Conservation (phyloP, 2,113 vertebrate genomes). For the Psilopsiagon aurifrons region DNA sequence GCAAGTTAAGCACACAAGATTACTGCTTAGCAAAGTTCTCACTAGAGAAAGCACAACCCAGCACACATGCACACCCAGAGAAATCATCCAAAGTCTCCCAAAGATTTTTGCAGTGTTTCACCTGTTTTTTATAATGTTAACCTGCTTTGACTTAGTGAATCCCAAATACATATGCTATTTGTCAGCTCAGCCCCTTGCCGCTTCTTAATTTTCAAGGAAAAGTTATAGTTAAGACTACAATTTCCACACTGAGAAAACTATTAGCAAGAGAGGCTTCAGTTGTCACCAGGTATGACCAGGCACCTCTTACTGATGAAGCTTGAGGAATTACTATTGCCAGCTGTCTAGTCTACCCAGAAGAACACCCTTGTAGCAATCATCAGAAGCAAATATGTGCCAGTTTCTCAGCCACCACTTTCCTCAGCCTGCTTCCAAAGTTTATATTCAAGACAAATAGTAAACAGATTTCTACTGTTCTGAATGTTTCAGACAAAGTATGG, state of each 20-base stretch:
- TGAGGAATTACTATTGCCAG: not conserved
- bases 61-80: not conserved
- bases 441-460: not conserved
- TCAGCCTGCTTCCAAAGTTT: not conserved
- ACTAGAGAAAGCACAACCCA: not conserved
- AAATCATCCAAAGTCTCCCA: not conserved
- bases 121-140: not conserved
- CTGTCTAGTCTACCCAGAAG: not conserved
- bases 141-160: not conserved
- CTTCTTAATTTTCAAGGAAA: not conserved
- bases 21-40: not conserved
- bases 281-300: fast-evolving
- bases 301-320: not conserved
- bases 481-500: not conserved
- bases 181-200: not conserved
- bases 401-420: not conserved
- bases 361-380: not conserved
- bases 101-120: not conserved
- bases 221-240: not conserved
- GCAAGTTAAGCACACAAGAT: not conserved
- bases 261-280: not conserved
- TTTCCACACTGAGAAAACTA: not conserved
- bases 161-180: not conserved
- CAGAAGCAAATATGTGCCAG: not conserved
- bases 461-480: not conserved